Base-by-base conservation (phyloP, 2,888 invertebrate species). In the Spisula subtruncata region DNA sequence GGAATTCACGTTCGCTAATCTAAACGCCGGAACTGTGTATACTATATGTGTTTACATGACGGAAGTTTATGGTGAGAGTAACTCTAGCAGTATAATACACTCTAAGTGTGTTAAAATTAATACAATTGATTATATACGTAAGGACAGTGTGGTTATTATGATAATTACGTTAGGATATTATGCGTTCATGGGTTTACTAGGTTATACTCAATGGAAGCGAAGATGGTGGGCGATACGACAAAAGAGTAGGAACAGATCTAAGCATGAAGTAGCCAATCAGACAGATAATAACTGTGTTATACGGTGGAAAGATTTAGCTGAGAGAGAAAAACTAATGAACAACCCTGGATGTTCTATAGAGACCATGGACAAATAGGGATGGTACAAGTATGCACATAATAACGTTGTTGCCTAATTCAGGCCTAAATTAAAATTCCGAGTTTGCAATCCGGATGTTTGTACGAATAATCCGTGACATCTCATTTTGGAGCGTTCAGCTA, bases 151-250 rank as follows among this genome's bases (percentile, higher is more conserved):
- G 10, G n/a, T 93, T 6, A 89, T 91, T 5, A 81, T 93, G 87
- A 32, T 91, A 0, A 56, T 93, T 41, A 89, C 92, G 0, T 41
- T 93, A 0, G 93, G 93, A n/a, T 93, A 93, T 71, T 85, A 93
- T 71, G 32, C 84, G 6, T 86, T 92, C 29, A 93, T 93, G 92
- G 89, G 86, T 14, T 25, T 89, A 4, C 71, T 93, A 16, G 93
- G 93, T 2, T 93, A 92, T 66, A 86, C 92, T 6, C 91, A 91
- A 41, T 94, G 94, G 93, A 90, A 92, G 48, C 79, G 92, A 20
- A 87, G 90, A 71, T 66, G 86, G 25, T 90, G 89, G 83, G 80
- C 81, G 35, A 83, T 91, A 75, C 46, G 51, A n/a, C 46, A 35
- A 51, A 79, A 35, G 60, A 87, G 75, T 29, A 80, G 81, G 32